Base-by-base conservation (phyloP, 2,113 vertebrate genomes). In the Upupa epops region DNA sequence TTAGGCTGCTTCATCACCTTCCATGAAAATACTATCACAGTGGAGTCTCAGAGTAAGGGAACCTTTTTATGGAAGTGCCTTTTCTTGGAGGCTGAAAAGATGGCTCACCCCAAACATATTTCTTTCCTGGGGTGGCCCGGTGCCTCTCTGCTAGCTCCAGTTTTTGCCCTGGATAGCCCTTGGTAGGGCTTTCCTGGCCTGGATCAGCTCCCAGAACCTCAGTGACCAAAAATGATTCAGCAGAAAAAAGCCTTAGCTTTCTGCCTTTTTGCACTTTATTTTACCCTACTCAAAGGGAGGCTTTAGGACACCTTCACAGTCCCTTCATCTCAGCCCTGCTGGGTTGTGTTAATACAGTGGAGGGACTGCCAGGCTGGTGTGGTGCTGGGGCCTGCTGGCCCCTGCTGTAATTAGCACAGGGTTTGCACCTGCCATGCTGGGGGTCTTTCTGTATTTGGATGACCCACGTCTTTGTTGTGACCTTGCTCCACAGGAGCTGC, bases 401-500 rank as follows among this genome's bases (percentile, higher is more conserved):
- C 55, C 68, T 31, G 16, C 25, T 45, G n/a, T 66, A 85, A 92
- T 93, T 87, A 90, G 92, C 4, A 0, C 54, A 17, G 77, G 32
- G 48, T 75, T 51, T 71, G 74, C 0, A 21, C 74, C 56, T 85
- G 81, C 93, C 89, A 83, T 52, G 42, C 74, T 59, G 89, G 54
- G 74, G 92, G 93, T 89, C 92, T 73, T 42, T 65, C 42, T 2
- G 19, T 70, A 55, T 89, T 92, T 94, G 83, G 80, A 84, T 93
- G 93, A 92, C 46, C 77, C 86, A 32, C 0, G 0, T 48, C 85
- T 91, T 51, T 37, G 31, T 59, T 11, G 1, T 66, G 92, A 93
- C 92, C 89, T 90, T 90, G 74, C 74, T 80, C 86, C 60, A 40
- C 55, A 37, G 93, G 90, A 90, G 63, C 74, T 90, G 59, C 81